Evolutionary conservation across 1,140 invertebrate genomes (phyloP).

Genomic region (Dendroctonus valens): DNA sequence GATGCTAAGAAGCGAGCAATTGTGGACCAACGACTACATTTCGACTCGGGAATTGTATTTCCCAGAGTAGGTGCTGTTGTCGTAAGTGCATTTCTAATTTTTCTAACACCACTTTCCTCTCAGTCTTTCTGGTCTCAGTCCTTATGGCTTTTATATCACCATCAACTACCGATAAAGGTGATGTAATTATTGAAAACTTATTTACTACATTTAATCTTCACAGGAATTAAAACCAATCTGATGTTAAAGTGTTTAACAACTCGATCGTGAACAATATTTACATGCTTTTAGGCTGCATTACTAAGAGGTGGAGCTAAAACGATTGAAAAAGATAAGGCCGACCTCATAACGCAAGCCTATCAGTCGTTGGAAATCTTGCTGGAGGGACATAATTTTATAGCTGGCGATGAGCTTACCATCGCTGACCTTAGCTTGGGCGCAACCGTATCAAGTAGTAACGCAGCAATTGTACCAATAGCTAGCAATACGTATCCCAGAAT

Average conservation of each 20-base stretch:
- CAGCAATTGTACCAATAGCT: conserved; percentile 41
- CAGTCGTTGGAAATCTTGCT: conserved; percentile 34
- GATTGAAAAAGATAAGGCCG: conserved; percentile 41
- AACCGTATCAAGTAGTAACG: conserved; percentile 45
- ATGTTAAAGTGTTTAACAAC: not conserved
- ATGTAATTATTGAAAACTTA: not conserved
- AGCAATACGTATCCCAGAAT: conserved; percentile 39
- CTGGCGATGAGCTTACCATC: conserved; percentile 53
- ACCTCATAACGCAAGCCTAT: conserved; percentile 32
- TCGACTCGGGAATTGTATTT: conserved; percentile 55
- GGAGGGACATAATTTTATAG: conserved; percentile 37
- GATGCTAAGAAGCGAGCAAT: conserved; percentile 56
- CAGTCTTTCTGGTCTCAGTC: not conserved
- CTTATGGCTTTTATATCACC: no score
- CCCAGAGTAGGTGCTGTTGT: conserved; percentile 46
- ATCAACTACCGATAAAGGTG: no score
- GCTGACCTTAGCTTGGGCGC: conserved; percentile 51
- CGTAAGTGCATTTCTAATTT: conserved; percentile 29
- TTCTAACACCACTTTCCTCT: not conserved
- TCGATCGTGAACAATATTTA: no score
- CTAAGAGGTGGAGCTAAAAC: conserved; percentile 36
- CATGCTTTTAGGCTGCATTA: conserved; percentile 23
- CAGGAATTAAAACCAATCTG: not conserved
- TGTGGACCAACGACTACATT: conserved; percentile 56
- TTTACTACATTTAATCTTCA: not conserved